Evolutionary conservation across 2,797 vertebrate genomes (phyloP), one percentile per base, ranked within the genome.

Genomic region (Sebastes minor): DNA sequence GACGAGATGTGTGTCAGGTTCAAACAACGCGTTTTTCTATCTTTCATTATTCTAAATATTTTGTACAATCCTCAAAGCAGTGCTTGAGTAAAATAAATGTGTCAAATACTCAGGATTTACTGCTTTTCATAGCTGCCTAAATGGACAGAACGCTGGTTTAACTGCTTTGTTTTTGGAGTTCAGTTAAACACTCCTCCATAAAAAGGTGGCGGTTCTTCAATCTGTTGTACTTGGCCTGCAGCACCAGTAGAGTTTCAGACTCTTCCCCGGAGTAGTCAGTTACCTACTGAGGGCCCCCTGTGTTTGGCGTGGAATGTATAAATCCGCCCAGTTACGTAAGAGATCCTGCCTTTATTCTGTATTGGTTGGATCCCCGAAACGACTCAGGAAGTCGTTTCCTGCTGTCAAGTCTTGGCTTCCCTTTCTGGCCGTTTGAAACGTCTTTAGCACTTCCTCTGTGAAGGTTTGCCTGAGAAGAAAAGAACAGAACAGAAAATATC

Each of bases 331-430:
- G 28, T 92, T 89, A 75, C 56, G 1, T 77, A 88, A 92, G 30
- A 87, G 60, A 75, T 78, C 83, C 86, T 83, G 73, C 32, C 57
- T 80, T 81, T 56, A 55, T 74, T 80, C 35, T 63, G 55, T 28
- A 35, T 66, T 69, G 86, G 87, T 79, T 71, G 69, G 80, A 80
- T 71, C 69, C 46, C 9, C 62, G n/a, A 18, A 68, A 75, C 12
- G 8, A 60, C 52, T 86, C 85, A 78, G 87, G 89, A 92, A 90
- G 82, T 71, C 2, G 67, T 73, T 90, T 87, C 85, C 89, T 86
- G 83, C 22, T 23, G 77, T 82, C 68, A 55, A 23, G 73, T 68
- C 87, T 75, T 56, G 73, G 86, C 77, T 89, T 91, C 71, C 78
- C 25, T 20, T 18, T 46, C 60, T 71, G 81, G 53, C 64, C 11